phyloP scores from a whole-genome alignment of 2,888 invertebrate genomes.

The Apantesis nais region DNA sequence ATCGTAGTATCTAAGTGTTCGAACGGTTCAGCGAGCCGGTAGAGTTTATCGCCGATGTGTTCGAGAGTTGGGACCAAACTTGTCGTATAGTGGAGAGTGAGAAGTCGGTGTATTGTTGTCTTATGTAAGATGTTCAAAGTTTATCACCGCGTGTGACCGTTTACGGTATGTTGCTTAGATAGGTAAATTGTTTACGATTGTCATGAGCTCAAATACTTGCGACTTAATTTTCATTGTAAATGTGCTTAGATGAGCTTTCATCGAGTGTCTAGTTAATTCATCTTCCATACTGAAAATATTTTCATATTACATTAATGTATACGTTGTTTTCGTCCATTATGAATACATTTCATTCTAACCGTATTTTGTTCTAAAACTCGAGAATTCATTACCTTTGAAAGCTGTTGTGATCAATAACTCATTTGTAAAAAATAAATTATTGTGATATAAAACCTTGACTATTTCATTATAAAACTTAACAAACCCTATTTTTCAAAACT shows the following conservation, averaged over 20 bases:
- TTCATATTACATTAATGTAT: slow-evolving; percentile 51
- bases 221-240: slow-evolving; percentile 62
- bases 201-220: slow-evolving; percentile 73
- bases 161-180: slow-evolving; percentile 75
- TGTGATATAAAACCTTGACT: slow-evolving; percentile 77
- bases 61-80: slow-evolving; percentile 76
- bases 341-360: slow-evolving; percentile 67
- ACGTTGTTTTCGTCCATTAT: slow-evolving; percentile 59
- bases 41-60: slow-evolving; percentile 54
- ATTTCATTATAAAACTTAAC: not conserved
- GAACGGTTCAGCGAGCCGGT: slow-evolving; percentile 59
- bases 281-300: slow-evolving; percentile 41
- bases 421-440: slow-evolving; percentile 86
- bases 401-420: slow-evolving; percentile 82
- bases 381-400: slow-evolving; percentile 71
- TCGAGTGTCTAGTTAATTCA: slow-evolving; percentile 46
- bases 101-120: slow-evolving; percentile 67
- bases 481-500: not conserved
- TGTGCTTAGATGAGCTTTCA: slow-evolving; percentile 49
- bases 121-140: slow-evolving; percentile 69
- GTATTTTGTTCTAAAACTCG: slow-evolving; percentile 67
- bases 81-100: slow-evolving; percentile 63
- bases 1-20: slow-evolving; percentile 71
- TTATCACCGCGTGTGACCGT: slow-evolving; percentile 77
- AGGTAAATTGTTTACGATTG: slow-evolving; percentile 70